Base-by-base conservation (phyloP, 2,797 vertebrate genomes). In the Trachurus trachurus region DNA sequence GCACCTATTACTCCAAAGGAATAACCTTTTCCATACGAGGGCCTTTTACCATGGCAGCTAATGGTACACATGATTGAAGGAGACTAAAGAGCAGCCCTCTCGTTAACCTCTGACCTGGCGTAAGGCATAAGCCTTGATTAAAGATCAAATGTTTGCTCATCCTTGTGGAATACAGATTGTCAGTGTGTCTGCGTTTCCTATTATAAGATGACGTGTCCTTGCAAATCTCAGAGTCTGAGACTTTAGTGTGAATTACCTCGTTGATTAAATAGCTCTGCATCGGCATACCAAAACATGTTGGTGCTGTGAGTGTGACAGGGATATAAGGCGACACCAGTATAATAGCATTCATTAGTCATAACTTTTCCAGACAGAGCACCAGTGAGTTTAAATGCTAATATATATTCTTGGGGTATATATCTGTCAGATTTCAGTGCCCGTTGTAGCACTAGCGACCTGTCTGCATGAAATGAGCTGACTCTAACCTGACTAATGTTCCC, bases 381-480 rank as follows among this genome's bases (percentile, higher is more conserved):
- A 49, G 17, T 49, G 61, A 64, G 44, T 90, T 73, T 81, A 88
- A 89, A 88, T 88, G 83, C 82, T 79, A 80, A 87, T 88, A 64
- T 73, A 49, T 82, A 57, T 74, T 71, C 26, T 12, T 13, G n/a
- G 66, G 54, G 79, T 56, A n/a, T 87, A 84, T 87, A 78, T 88
- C 77, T 82, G 69, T 76, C 76, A 65, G 72, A 67, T 54, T 7
- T 54, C 74, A 31, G 71, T 49, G 47, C 53, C 77, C 44, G 16
- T 60, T 8, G 5, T 61, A 61, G 62, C 29, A 37, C 65, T 69
- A 26, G 40, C 50, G 78, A 68, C 57, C 62, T 63, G 66, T 66
- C 78, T 84, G 84, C 75, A 71, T 79, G 52, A 74, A 82, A 82
- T 73, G 69, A 78, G 66, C 82, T 47, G 76, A 83, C 66, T 82